These are phyloP conservation scores for Dolichoris vasculosae DNA, from an alignment of 1,140 invertebrate species.

Conservation along the genomic window DNA sequence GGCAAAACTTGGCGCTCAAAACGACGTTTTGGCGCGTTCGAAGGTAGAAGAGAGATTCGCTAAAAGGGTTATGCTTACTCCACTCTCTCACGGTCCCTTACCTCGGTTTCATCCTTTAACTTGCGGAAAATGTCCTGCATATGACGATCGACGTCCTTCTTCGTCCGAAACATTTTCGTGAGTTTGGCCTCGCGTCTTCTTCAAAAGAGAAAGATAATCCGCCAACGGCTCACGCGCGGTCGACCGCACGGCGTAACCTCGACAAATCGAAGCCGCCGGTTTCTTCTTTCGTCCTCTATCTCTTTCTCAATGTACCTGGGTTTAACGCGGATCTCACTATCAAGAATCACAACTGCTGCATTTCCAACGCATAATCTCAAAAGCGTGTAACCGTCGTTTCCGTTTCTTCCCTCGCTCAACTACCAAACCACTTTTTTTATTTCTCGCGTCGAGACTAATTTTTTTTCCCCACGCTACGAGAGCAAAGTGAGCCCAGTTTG, in stretches of 20 bases:
- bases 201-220: background rate
- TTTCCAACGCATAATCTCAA: slow-evolving; percentile 2
- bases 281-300: background rate
- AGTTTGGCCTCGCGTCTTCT: background rate
- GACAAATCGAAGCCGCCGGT: background rate
- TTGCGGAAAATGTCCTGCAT: slow-evolving; percentile 80
- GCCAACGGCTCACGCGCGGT: background rate
- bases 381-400: background rate
- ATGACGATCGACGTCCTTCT: slow-evolving; percentile 82
- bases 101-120: slow-evolving; percentile 80
- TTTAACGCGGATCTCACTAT: background rate
- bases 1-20: background rate
- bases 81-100: slow-evolving; percentile 72
- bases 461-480: background rate
- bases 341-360: background rate
- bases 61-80: background rate
- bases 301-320: background rate
- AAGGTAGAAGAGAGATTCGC: background rate
- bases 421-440: background rate
- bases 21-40: slow-evolving; percentile 30
- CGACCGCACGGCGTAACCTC: background rate
- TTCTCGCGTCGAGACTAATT: background rate
- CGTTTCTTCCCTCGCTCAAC: background rate
- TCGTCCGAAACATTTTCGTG: slow-evolving; percentile 78
- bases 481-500: background rate